Conservation (phyloP, 2,113 vertebrate genomes). For the Anseranas semipalmata region DNA sequence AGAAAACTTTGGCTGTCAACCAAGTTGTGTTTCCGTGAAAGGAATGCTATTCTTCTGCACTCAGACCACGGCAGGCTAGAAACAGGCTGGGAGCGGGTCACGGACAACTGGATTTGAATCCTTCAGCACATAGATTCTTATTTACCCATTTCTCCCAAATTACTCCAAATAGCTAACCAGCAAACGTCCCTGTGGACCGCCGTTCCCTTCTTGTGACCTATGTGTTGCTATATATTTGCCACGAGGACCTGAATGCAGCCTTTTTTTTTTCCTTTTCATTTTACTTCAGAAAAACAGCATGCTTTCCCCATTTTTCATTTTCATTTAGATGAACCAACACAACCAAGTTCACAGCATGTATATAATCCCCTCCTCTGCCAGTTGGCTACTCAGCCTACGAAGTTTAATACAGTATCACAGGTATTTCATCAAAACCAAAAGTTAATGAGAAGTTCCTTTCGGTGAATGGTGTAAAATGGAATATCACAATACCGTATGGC, state of each 20-base stretch:
- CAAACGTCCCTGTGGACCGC: background rate
- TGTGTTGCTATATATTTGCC: background rate
- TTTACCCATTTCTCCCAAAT: background rate
- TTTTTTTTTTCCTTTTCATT: background rate
- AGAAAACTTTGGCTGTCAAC: background rate
- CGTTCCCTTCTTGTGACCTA: background rate
- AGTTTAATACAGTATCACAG: background rate
- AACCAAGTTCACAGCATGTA: background rate
- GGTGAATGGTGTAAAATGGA: background rate
- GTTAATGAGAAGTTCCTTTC: background rate
- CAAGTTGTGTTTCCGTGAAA: background rate
- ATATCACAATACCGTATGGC: background rate
- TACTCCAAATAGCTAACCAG: background rate
- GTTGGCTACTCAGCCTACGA: background rate
- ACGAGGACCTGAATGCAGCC: background rate
- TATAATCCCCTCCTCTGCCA: background rate
- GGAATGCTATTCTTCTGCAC: background rate
- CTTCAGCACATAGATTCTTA: background rate
- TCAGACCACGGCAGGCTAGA: background rate
- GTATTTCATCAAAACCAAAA: background rate
- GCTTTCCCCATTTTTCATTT: background rate
- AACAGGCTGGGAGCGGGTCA: background rate
- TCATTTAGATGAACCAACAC: background rate
- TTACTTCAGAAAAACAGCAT: background rate
- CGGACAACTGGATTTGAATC: background rate